phyloP scores from a whole-genome alignment of 2,888 invertebrate genomes.

The Geophilus truncorum region DNA sequence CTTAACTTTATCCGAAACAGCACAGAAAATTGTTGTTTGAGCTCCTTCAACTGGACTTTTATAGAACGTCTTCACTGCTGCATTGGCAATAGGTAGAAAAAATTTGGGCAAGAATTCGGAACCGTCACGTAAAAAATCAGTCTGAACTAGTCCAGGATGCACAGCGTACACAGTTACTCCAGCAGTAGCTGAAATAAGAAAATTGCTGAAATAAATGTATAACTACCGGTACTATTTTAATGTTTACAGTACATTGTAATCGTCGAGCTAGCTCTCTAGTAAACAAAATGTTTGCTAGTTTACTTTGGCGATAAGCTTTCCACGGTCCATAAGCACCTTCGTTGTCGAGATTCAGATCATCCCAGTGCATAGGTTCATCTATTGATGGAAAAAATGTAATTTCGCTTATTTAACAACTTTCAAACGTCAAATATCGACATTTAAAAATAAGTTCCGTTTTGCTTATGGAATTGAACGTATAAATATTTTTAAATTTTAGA shows the following conservation, averaged over 20 bases:
- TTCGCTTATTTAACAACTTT: no score
- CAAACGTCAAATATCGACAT: no score
- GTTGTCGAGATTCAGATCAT: neutral
- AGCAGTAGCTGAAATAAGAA: no score
- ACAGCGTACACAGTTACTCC: conserved; percentile 49
- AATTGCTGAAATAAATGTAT: no score
- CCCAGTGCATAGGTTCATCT: neutral
- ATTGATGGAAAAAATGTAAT: neutral
- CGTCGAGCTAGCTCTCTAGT: conserved; percentile 44
- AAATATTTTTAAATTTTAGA: neutral
- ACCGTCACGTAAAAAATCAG: conserved; percentile 46
- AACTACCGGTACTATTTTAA: no score
- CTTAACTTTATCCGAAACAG: conserved; percentile 60
- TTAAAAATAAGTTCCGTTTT: no score
- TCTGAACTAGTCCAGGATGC: conserved; percentile 51
- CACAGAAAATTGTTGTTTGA: conserved; percentile 63
- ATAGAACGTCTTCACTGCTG: neutral
- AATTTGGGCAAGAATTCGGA: neutral
- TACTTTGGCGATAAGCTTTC: conserved; percentile 46
- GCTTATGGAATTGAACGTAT: no score
- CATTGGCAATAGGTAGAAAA: neutral
- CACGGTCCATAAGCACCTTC: neutral
- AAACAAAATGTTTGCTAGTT: conserved; percentile 48
- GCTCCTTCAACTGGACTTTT: conserved; percentile 56
- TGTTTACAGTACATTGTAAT: conserved; percentile 44